These are phyloP conservation scores for Morelia viridis DNA, from an alignment of 2,797 vertebrate genomes.

Conservation along the genomic window DNA sequence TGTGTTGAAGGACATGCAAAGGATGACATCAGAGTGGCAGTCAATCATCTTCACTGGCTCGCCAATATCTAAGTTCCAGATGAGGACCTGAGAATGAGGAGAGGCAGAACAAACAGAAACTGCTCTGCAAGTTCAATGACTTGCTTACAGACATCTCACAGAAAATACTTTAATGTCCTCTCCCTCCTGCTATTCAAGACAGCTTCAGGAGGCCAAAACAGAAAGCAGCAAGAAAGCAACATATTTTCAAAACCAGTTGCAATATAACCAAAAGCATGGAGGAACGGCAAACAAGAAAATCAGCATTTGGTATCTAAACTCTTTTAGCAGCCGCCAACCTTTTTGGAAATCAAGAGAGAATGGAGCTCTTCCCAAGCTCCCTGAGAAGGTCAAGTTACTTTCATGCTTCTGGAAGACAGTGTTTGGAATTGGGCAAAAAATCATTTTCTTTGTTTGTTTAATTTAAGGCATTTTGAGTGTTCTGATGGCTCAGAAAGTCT, in stretches of 20 bases:
- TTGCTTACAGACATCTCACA: not conserved
- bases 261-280: not conserved
- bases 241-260: too few relatives aligned
- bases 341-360: not conserved
- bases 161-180: not conserved
- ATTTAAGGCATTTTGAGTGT: not conserved
- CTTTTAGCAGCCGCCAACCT: not conserved
- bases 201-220: not conserved
- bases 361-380: not conserved
- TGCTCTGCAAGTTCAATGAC: not conserved
- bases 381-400: not conserved
- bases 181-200: not conserved
- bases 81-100: constrained; percentile 82
- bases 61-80: constrained; percentile 96
- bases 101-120: not conserved
- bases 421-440: not conserved
- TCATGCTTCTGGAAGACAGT: not conserved
- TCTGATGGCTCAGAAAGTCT: not conserved
- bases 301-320: not conserved
- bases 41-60: constrained; percentile 99
- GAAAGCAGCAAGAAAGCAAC: not conserved
- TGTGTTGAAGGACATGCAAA: constrained; percentile 96
- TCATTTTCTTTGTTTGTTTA: not conserved
- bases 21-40: constrained; percentile 94
- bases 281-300: not conserved